Conservation (phyloP, 2,888 invertebrate species). For the Creontiades dilutus region DNA sequence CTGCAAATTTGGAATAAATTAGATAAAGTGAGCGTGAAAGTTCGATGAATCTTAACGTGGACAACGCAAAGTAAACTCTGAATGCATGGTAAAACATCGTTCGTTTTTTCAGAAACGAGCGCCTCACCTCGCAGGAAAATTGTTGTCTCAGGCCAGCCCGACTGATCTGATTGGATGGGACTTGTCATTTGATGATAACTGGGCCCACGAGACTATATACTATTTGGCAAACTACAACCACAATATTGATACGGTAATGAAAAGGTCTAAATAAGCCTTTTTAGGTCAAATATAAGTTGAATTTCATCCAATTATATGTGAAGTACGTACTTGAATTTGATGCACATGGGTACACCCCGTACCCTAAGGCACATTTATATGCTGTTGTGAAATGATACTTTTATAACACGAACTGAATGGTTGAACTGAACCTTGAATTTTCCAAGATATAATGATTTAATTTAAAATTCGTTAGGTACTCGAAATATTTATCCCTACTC, state of each 20-base stretch:
- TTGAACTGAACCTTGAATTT: too few species aligned
- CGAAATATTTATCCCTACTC: too few species aligned
- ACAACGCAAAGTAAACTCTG: not conserved
- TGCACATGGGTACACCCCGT: too few species aligned
- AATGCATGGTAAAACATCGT: not conserved
- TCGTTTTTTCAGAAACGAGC: conserved; percentile 26
- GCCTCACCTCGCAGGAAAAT: conserved; percentile 66
- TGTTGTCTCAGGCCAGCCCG: conserved; percentile 53
- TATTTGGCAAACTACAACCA: conserved; percentile 60
- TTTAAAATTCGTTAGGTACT: too few species aligned
- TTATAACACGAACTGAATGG: too few species aligned
- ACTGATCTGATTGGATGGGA: conserved; percentile 59
- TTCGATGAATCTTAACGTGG: not conserved
- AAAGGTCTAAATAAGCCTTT: too few species aligned
- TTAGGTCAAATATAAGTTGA: too few species aligned
- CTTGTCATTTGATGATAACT: conserved; percentile 49
- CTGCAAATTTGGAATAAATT: conserved; percentile 74
- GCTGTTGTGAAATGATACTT: too few species aligned
- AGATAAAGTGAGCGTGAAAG: conserved; percentile 69
- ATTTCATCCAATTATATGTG: too few species aligned
- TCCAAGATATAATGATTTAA: too few species aligned
- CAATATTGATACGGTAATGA: conserved; percentile 56
- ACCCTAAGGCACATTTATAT: too few species aligned
- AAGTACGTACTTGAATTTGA: too few species aligned
- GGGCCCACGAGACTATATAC: conserved; percentile 70